Evolutionary conservation across 1,140 invertebrate genomes (phyloP), one percentile per base, ranked within the genome.

Genomic region (Nasonia giraulti): DNA sequence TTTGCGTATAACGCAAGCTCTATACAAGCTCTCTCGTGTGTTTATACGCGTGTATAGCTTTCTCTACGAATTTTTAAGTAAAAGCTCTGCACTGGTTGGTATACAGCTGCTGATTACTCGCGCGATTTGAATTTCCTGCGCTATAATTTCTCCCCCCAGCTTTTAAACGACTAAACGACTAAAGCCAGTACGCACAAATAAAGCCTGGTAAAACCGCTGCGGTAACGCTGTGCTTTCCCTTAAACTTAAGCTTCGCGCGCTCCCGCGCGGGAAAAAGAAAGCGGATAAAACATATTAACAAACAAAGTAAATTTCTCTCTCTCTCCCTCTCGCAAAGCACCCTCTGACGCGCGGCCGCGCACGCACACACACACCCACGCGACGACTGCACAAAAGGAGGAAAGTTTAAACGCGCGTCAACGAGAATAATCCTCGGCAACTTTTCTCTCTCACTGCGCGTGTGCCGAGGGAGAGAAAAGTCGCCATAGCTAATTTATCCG

Each of bases 221-320:
- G 55, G 27, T 10, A 1, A 68, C 17, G 17, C 33, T 37, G 69
- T 12, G 69, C 33, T 27, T 73, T 73, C 69, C 69, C 10, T 73
- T 73, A n/a, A 62, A 62, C 55, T 73, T 73, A 73, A 73, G 33
- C 33, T 73, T 73, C 10, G 2, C 20, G 66, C 27, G 0, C 27
- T 5, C 10, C n/a, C 1, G 27, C 23, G 69, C 17, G 6, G 27
- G 8, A 37, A n/a, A 62, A 23, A 80, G 62, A 62, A 44, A 33
- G 10, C 31, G 27, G n/a, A 55, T 27, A 80, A 80, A 78, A 55
- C 76, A 37, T 27, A 50, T 55, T 50, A 74, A 55, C 68, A 81
- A 84, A 80, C 77, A 84, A 80, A 80, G 37, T 84, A 80, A 80
- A 84, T 84, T 80, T 68, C 68, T 71, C 17, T 62, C 47, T 50